These are phyloP conservation scores for Caenorhabditis sinica DNA, from an alignment of 2,888 invertebrate species.

Conservation along the genomic window DNA sequence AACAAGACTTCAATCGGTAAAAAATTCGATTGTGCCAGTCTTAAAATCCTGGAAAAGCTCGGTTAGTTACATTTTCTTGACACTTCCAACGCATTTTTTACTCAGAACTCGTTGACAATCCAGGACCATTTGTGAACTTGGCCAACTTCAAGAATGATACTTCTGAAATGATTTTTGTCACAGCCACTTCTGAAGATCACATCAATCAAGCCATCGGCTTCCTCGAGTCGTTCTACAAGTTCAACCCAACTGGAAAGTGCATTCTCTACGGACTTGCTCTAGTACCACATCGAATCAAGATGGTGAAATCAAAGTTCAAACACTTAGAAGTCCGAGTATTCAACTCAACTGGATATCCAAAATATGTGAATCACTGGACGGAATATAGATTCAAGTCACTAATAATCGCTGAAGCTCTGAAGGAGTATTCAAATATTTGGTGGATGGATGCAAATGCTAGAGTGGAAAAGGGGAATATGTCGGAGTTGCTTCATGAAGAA, in stretches of 20 bases:
- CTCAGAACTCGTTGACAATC: slow-evolving; percentile 37
- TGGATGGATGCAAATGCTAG: slow-evolving; percentile 59
- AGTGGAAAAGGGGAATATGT: slow-evolving; percentile 41
- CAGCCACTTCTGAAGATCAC: slow-evolving; percentile 47
- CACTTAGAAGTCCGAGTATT: slow-evolving; percentile 40
- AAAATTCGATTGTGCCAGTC: slow-evolving; percentile 41
- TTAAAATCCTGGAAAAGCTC: slow-evolving; percentile 27
- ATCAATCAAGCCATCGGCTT: slow-evolving; percentile 9
- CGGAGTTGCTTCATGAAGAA: slow-evolving; percentile 17
- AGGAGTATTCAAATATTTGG: slow-evolving; percentile 50
- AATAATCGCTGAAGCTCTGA: slow-evolving; percentile 55
- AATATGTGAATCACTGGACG: slow-evolving; percentile 41
- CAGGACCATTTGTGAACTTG: slow-evolving; percentile 32
- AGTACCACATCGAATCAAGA: not conserved
- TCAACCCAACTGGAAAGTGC: slow-evolving; percentile 25
- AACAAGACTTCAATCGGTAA: slow-evolving; percentile 34
- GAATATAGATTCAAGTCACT: slow-evolving; percentile 57
- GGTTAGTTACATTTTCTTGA: slow-evolving; percentile 11
- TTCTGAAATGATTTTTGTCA: slow-evolving; percentile 23
- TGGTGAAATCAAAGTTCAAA: not conserved
- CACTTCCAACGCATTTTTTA: not conserved
- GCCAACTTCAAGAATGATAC: not conserved
- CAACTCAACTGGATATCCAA: slow-evolving; percentile 44
- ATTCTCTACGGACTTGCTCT: slow-evolving; percentile 44
- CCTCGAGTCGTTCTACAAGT: slow-evolving; percentile 24